phyloP scores from a whole-genome alignment of 1,140 invertebrate species.

The Trypoxylus dichotomus region DNA sequence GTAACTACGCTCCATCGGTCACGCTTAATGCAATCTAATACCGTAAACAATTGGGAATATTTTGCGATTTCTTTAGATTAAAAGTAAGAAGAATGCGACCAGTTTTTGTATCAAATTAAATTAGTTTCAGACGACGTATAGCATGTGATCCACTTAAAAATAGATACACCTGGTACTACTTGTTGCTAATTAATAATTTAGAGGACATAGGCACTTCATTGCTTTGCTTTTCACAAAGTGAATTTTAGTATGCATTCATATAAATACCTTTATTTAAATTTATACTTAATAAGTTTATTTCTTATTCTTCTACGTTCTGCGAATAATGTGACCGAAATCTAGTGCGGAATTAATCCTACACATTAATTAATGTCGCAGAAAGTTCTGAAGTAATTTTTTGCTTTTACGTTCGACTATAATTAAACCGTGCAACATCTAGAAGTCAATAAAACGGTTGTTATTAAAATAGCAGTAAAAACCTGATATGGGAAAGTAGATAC shows the following conservation, averaged over 20 bases:
- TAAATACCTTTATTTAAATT: background rate
- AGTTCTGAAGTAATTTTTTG: background rate
- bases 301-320: background rate
- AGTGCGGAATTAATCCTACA: background rate
- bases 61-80: background rate
- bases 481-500: background rate
- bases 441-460: background rate
- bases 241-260: background rate
- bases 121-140: too few relatives aligned
- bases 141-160: too few relatives aligned
- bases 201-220: too few relatives aligned
- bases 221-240: too few relatives aligned
- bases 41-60: background rate
- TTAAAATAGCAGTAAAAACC: background rate
- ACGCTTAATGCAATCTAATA: background rate
- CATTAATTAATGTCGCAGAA: background rate
- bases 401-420: background rate
- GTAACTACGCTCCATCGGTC: background rate
- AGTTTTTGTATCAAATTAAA: background rate
- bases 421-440: background rate
- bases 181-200: too few relatives aligned
- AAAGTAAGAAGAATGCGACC: background rate
- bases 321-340: background rate
- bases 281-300: background rate
- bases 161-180: too few relatives aligned